phyloP scores from a whole-genome alignment of 1,140 invertebrate species.

The Periplaneta americana region DNA sequence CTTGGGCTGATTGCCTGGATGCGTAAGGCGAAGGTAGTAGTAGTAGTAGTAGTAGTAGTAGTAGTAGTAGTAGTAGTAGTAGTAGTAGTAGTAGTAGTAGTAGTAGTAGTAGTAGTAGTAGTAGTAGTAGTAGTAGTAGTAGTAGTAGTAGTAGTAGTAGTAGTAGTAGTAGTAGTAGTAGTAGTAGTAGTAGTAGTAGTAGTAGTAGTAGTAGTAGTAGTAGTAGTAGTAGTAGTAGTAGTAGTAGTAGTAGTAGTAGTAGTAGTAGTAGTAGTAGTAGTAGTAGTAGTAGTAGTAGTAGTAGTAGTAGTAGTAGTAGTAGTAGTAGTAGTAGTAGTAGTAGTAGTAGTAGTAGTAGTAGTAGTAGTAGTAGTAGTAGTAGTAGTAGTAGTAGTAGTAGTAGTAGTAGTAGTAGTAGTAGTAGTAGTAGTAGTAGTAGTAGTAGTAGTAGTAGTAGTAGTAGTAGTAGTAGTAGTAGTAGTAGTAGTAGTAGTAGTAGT shows the following conservation, averaged over 20 bases:
- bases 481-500: not conserved
- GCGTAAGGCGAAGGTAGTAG: not conserved
- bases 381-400: not conserved
- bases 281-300: not conserved
- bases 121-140: not conserved
- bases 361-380: not conserved
- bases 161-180: not conserved
- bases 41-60: not conserved
- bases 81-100: not conserved
- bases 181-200: not conserved
- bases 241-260: not conserved
- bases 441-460: not conserved
- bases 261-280: not conserved
- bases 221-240: not conserved
- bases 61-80: not conserved
- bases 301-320: not conserved
- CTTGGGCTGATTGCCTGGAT: not conserved
- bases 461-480: not conserved
- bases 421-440: not conserved
- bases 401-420: not conserved
- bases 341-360: not conserved
- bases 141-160: not conserved
- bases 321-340: not conserved
- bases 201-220: not conserved
- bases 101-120: not conserved